Evolutionary conservation across 2,113 vertebrate genomes (phyloP), one percentile per base, ranked within the genome.

Genomic region (Nothoprocta pentlandii): DNA sequence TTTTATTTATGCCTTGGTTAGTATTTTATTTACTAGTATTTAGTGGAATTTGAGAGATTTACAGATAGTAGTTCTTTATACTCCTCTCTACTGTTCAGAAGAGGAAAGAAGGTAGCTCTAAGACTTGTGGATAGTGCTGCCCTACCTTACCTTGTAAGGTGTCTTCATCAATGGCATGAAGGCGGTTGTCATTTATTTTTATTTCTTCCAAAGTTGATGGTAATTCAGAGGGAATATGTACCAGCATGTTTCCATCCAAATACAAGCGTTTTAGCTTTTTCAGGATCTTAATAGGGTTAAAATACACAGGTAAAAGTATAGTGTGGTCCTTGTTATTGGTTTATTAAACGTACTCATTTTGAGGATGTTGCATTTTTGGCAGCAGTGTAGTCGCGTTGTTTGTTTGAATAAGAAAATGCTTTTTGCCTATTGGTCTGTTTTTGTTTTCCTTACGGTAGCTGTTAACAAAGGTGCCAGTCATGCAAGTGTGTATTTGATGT

Each of bases 151-250:
- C 99, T 97, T 97, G 95, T 86, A 99, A 98, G 91, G 97, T 96
- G 3, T 98, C 97, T 86, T 98, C 96, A 12, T 98, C 95, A 4
- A 99, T 96, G 53, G 87, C 78, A 86, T 97, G 97, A 69, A 99
- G 98, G 69, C 95, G 97, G 97, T 99, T 99, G 91, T 99, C 99
- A 39, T 97, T 99, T 97, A 99, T 97, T 98, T 99, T 99, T 78
- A 99, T 98, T 97, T 99, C 99, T 95, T 99, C 98, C 89, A 99
- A 96, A 46, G 98, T 97, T 41, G 98, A 69, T 44, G 99, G 99
- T 59, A 99, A 94, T 92, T 97, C 96, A 70, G 96, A 73, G 41
- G 99, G 99, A 78, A 99, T 96, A 3, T 89, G 91, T 12, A 97
- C 97, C 41, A 99, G 97, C 87, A 98, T 97, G 90, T 99, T 99